phyloP scores from a whole-genome alignment of 2,888 invertebrate genomes.

The Brenthis ino region DNA sequence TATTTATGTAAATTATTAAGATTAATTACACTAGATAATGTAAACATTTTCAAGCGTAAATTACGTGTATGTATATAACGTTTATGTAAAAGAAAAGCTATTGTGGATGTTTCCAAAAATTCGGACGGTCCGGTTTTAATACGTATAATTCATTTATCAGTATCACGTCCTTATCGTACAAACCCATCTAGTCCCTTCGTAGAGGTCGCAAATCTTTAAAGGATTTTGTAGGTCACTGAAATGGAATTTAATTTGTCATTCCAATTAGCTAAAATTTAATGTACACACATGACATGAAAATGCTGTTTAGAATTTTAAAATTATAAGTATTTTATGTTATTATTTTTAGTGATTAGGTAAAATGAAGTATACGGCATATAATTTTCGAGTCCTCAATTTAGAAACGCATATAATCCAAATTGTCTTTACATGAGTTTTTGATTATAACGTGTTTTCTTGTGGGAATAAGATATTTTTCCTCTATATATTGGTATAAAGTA shows the following conservation, averaged over 20 bases:
- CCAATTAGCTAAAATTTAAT: conserved; percentile 34
- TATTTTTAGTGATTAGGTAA: too few species aligned
- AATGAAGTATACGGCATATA: too few species aligned
- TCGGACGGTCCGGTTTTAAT: conserved; percentile 15
- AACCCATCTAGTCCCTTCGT: conserved; percentile 42
- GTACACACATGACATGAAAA: not conserved
- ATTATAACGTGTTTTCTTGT: too few species aligned
- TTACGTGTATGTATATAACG: not conserved
- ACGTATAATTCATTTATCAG: conserved; percentile 44
- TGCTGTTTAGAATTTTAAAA: not conserved
- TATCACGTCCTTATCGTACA: conserved; percentile 40
- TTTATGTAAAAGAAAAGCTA: not conserved
- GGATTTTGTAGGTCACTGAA: conserved; percentile 36
- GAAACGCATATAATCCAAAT: too few species aligned
- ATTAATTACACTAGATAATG: not conserved
- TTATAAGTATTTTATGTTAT: too few species aligned
- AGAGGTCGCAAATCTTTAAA: conserved; percentile 40
- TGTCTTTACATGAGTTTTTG: too few species aligned
- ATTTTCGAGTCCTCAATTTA: too few species aligned
- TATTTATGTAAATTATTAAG: too few species aligned
- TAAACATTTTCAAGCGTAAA: not conserved
- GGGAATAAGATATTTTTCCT: too few species aligned
- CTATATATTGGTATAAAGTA: too few species aligned
- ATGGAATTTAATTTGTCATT: conserved; percentile 36
- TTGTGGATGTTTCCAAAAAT: conserved; percentile 7